These are phyloP conservation scores for Otus sunia DNA, from an alignment of 2,113 vertebrate species.

Conservation along the genomic window DNA sequence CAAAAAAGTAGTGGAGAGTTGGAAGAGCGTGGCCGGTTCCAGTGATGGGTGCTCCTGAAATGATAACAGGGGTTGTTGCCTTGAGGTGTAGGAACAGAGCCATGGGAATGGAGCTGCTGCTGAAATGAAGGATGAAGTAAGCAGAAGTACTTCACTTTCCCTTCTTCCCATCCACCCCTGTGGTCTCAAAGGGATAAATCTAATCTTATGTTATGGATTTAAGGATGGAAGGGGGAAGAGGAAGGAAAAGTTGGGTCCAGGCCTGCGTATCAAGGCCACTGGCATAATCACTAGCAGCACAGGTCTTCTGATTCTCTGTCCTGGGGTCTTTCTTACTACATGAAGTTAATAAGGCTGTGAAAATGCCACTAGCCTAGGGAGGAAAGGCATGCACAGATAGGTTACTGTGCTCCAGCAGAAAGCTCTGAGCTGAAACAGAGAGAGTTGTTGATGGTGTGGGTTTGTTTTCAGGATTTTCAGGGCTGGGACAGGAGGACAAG, in stretches of 20 bases:
- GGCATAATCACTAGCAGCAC: neutral
- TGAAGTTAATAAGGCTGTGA: neutral
- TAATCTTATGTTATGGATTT: neutral
- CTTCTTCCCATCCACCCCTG: neutral
- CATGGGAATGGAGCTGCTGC: neutral
- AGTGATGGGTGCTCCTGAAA: neutral
- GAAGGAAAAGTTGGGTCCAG: neutral
- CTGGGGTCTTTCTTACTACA: accelerated
- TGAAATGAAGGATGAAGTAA: accelerated
- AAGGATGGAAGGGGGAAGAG: neutral
- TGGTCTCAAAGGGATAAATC: neutral
- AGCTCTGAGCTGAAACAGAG: neutral
- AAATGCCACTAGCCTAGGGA: neutral
- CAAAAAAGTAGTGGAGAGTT: neutral
- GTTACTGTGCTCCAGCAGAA: neutral
- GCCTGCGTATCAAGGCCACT: neutral
- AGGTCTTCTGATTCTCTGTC: neutral
- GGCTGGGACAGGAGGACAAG: neutral
- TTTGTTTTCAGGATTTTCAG: neutral
- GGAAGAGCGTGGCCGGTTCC: neutral
- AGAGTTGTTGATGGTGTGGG: neutral
- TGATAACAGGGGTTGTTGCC: neutral
- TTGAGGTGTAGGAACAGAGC: neutral
- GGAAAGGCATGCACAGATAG: neutral
- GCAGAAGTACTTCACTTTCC: neutral